Evolutionary conservation across 1,140 invertebrate genomes (phyloP).

Genomic region (Phymastichus coffea): DNA sequence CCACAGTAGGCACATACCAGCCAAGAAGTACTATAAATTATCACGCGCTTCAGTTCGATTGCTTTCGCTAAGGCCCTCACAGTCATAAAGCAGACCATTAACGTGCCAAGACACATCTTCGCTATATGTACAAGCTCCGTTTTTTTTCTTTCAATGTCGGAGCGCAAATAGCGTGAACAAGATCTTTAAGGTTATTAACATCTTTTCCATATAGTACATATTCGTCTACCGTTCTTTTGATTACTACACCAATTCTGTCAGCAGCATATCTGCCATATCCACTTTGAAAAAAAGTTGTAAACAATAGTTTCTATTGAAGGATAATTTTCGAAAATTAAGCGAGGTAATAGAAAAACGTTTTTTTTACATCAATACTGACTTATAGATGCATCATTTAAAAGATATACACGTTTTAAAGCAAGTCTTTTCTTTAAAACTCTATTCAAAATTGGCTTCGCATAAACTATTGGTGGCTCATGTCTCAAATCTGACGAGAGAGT

Average conservation of each 20-base stretch:
- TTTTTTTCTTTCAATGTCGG: no score
- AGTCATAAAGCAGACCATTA: no score
- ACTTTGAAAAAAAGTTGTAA: constrained; percentile 24
- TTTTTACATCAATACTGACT: constrained; percentile 16
- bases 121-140: no score
- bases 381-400: constrained; percentile 15
- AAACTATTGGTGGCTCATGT: constrained; percentile 1
- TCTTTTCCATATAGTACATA: constrained; percentile 16
- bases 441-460: constrained; percentile 5
- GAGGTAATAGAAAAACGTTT: constrained; percentile 6
- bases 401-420: constrained; percentile 1
- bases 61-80: no score
- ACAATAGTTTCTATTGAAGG: constrained; percentile 3
- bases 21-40: no score
- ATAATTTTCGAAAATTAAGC: background rate
- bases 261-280: constrained; percentile 24
- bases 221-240: constrained; percentile 24
- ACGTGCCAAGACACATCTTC: no score
- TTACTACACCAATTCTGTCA: constrained; percentile 15
- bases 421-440: background rate
- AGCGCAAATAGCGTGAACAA: no score
- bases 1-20: no score
- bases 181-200: constrained; percentile 6
- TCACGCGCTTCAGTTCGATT: no score
- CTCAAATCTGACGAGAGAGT: constrained; percentile 1